Percentiles rank a stretch among this genome's conserved stretches.
These are phyloP conservation scores for Eleginops maclovinus DNA, from an alignment of 2,113 vertebrate genomes.

Conservation along the genomic window DNA sequence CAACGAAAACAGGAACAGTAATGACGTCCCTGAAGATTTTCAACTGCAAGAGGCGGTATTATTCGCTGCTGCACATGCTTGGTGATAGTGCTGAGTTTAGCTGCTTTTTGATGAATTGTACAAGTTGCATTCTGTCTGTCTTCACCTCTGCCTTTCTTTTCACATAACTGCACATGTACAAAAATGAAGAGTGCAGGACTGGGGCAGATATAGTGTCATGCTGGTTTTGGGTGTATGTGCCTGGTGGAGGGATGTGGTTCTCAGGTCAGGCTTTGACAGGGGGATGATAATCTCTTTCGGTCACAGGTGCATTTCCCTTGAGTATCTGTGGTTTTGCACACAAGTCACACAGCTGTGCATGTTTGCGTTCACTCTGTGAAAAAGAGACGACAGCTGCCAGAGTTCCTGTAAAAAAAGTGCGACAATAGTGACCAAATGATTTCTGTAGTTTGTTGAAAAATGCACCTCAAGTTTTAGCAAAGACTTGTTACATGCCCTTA, in stretches of 20 bases:
- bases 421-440: slow-evolving; percentile 53
- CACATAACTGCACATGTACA: background rate
- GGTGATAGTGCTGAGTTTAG: background rate
- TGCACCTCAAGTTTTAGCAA: background rate
- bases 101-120: background rate
- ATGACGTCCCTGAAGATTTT: slow-evolving; percentile 51
- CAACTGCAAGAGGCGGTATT: slow-evolving; percentile 9
- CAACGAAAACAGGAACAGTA: slow-evolving; percentile 71
- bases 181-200: background rate
- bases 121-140: background rate
- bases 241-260: slow-evolving; percentile 72
- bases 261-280: slow-evolving; percentile 55
- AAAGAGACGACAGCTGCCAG: slow-evolving; percentile 63
- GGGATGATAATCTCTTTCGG: slow-evolving; percentile 51
- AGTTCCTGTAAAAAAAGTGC: slow-evolving; percentile 24
- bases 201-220: slow-evolving; percentile 22
- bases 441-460: slow-evolving; percentile 33
- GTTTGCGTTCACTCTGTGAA: slow-evolving; percentile 54
- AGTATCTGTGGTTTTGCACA: slow-evolving; percentile 77
- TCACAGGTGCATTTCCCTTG: slow-evolving; percentile 79
- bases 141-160: background rate
- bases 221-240: slow-evolving; percentile 52
- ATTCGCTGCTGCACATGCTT: background rate
- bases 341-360: slow-evolving; percentile 73
- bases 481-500: background rate